phyloP scores from a whole-genome alignment of 2,888 invertebrate species.

The Argyresthia albistria region DNA sequence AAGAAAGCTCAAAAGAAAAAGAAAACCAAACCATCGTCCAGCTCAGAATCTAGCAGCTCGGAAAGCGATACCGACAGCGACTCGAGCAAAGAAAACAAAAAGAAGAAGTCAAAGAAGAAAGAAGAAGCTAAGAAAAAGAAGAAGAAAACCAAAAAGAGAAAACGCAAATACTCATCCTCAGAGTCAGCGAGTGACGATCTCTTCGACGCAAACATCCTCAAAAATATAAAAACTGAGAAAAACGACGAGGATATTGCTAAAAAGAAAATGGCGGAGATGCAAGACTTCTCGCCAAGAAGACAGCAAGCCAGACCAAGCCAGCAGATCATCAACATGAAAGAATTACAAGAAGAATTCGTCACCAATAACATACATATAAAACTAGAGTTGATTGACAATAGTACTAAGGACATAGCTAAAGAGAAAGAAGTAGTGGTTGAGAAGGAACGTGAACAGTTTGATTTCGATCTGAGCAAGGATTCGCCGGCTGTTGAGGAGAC shows the following conservation, averaged over 20 bases:
- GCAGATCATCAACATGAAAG: slow-evolving; percentile 60
- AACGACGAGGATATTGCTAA: slow-evolving; percentile 43
- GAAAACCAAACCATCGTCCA: slow-evolving; percentile 41
- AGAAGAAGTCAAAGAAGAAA: slow-evolving; percentile 17
- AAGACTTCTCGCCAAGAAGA: slow-evolving; percentile 41
- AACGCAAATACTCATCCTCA: slow-evolving; percentile 31
- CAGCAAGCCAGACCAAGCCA: slow-evolving; percentile 14
- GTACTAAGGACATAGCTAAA: slow-evolving; percentile 1
- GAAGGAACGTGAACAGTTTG: background rate
- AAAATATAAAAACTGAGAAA: slow-evolving; percentile 58
- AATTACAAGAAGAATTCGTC: slow-evolving; percentile 58
- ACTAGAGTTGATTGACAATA: slow-evolving; percentile 30
- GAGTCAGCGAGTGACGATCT: slow-evolving; percentile 41
- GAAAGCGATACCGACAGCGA: slow-evolving; percentile 35
- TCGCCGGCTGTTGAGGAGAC: background rate
- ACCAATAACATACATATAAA: slow-evolving; percentile 49
- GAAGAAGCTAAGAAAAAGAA: slow-evolving; percentile 18
- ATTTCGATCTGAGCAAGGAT: slow-evolving; percentile 9
- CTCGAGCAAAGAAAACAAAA: slow-evolving; percentile 20
- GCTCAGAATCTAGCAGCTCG: slow-evolving; percentile 14
- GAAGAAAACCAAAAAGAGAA: slow-evolving; percentile 25
- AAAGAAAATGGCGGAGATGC: slow-evolving; percentile 10
- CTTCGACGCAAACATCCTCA: slow-evolving; percentile 53
- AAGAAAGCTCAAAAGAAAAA: slow-evolving; percentile 43
- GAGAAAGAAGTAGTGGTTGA: background rate